phyloP scores from a whole-genome alignment of 2,113 vertebrate genomes.

The Ginglymostoma cirratum region DNA sequence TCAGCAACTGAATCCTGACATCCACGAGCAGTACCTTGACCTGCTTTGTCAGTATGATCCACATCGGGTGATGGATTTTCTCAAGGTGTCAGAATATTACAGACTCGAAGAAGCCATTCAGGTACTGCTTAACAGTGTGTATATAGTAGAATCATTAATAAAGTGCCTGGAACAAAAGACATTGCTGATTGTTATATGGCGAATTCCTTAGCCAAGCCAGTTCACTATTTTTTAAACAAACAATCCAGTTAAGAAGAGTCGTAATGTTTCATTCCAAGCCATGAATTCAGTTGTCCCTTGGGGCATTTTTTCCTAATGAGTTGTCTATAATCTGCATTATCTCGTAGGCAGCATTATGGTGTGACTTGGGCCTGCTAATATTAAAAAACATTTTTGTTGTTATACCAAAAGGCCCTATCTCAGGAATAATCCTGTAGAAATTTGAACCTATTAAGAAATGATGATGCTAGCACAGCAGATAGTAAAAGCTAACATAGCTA shows the following conservation, averaged over 20 bases:
- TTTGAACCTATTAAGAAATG: not conserved
- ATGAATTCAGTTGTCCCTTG: not conserved
- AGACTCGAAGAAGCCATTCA: slow-evolving; percentile 82
- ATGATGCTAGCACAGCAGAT: not conserved
- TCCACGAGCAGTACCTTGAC: slow-evolving; percentile 76
- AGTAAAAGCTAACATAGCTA: no score
- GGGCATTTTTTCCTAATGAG: not conserved
- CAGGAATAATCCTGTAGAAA: not conserved
- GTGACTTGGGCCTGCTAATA: not conserved
- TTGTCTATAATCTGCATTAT: not conserved
- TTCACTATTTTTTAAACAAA: not conserved
- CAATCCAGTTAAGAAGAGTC: not conserved
- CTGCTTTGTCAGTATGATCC: slow-evolving; percentile 75
- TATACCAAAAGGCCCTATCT: not conserved
- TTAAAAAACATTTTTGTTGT: not conserved
- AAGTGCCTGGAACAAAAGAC: not conserved
- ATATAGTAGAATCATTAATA: not conserved
- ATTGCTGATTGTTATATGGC: not conserved
- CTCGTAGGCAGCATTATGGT: not conserved
- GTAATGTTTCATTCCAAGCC: not conserved
- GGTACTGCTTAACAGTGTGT: slow-evolving; percentile 49
- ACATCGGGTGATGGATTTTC: slow-evolving; percentile 63
- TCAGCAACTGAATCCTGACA: slow-evolving; percentile 56
- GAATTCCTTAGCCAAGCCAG: not conserved
- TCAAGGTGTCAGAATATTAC: slow-evolving; percentile 75